phyloP scores from a whole-genome alignment of 2,113 vertebrate species.

The Psittacus erithacus region DNA sequence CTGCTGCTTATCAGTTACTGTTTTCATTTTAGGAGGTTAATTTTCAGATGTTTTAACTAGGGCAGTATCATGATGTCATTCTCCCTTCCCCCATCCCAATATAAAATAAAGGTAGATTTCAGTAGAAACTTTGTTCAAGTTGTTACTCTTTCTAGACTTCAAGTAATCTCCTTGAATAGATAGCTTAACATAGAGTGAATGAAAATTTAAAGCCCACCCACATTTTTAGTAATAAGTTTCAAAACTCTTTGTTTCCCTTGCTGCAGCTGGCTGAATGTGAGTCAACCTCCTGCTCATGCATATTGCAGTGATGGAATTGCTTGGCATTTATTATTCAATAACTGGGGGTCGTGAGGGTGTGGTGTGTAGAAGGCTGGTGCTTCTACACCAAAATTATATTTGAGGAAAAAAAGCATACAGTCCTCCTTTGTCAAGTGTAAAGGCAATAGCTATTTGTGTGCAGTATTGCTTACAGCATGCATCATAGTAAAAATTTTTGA shows the following conservation, averaged over 20 bases:
- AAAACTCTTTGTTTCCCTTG: constrained; percentile 47
- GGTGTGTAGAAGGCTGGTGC: not conserved
- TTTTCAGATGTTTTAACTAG: constrained; percentile 45
- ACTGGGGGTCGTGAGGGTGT: constrained; percentile 16
- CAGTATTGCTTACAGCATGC: not conserved
- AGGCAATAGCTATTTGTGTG: not conserved
- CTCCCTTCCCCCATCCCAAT: not conserved
- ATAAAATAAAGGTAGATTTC: not conserved
- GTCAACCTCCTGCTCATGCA: constrained; percentile 18
- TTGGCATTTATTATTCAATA: constrained; percentile 50
- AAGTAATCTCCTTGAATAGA: not conserved
- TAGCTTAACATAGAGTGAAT: not conserved
- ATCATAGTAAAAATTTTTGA: not conserved
- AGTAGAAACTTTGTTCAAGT: not conserved
- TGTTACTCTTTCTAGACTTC: not conserved
- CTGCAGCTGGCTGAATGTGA: constrained; percentile 1
- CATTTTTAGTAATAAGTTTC: not conserved
- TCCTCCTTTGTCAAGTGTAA: not conserved
- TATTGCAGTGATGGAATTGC: not conserved
- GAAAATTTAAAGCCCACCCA: not conserved
- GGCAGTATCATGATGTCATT: not conserved
- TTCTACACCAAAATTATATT: not conserved
- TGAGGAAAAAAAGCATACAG: not conserved
- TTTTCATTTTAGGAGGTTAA: constrained; percentile 15
- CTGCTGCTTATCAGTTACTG: not conserved